Evolutionary conservation across 2,113 vertebrate genomes (phyloP), one percentile per base, ranked within the genome.

Genomic region (Anarhynchus alexandrinus): DNA sequence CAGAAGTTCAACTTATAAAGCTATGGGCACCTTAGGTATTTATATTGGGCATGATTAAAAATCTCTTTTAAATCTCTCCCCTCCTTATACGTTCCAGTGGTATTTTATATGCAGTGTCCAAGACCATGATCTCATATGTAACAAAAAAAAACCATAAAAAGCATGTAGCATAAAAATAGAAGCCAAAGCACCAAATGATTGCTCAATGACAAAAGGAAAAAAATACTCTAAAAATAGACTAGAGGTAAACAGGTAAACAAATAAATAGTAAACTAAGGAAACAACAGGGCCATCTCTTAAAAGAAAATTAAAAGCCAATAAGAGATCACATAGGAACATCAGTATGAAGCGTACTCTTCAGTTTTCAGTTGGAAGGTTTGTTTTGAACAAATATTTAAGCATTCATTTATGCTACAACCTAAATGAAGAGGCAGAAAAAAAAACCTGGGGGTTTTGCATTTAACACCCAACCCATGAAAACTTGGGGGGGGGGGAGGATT

Each of bases 401-500:
- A 40, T 69, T 34, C 12, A 34, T 40, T 55, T 69, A 70, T 6
- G 62, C 40, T 70, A 81, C 69, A 70, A 52, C 15, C 61, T 73
- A 85, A 73, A 57, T 11, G 15, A 62, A 57, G 55, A 57, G 10
- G 18, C 6, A 62, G 32, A 40, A 72, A 19, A 8, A 45, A 45
- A 45, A 45, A 45, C 19, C 45, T 45, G 45, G 8, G 45, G 17
- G 8, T 19, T 45, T 45, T 45, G 18, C 7, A 8, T 45, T 45
- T 45, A 45, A 45, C 45, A 66, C 43, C 38, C 23, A 58, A 65
- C 20, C 17, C 62, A 52, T 32, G 25, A 58, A 70, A 74, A 43
- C 9, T 49, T 61, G 27, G 6, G 3, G 15, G 12, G 9, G 21
- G 20, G 0, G 2, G 19, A n/a, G 21, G 26, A 19, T 27, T 42